Evolutionary conservation across 64 coral and sea anemone genomes (phyloP), one percentile per base, ranked within the genome.

Genomic region (Cladopsammia gracilis): DNA sequence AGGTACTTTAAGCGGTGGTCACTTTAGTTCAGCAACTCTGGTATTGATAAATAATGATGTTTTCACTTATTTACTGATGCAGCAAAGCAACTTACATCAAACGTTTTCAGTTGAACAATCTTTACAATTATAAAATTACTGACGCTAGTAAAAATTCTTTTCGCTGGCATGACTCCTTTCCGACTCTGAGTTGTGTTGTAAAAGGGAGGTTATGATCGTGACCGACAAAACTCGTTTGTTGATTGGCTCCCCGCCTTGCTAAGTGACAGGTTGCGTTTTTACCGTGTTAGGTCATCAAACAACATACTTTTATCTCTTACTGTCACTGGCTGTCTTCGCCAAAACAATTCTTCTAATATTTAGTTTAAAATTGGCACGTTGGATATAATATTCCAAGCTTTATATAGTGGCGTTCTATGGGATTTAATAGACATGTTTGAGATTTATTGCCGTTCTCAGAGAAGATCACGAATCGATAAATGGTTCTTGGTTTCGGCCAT

Each of bases 251-350:
- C 58, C 0, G 34, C 19, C 10, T 50, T 84, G 46, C 48, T 50
- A 68, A 6, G 18, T 84, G 80, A 68, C 80, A 84, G 80, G 80
- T 84, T 84, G 80, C 62, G 62, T 84, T 67, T 20, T 50, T 84
- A 13, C 19, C 61, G 43, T 68, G 80, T 67, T 64, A 84, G 61
- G 80, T 84, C 80, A 84, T 84, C 43, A 22, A 22, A 48, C 47
- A 84, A 84, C 45, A 62, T 50, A 46, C 10, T 42, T 16, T 56
- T 10, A 3, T 49, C 25, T 68, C 4, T 49, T 3, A 4, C 45
- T 84, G 45, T 52, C 46, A 84, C 42, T 84, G 80, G 62, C 62
- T 68, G 10, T n/a, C 20, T 66, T 49, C 20, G 62, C 62, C 80
- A 84, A 50, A 84, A 84, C 62, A 84, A 50, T 84, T 83, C 19